These are phyloP conservation scores for Gnatocerus cornutus DNA, from an alignment of 2,888 invertebrate genomes.

Conservation along the genomic window DNA sequence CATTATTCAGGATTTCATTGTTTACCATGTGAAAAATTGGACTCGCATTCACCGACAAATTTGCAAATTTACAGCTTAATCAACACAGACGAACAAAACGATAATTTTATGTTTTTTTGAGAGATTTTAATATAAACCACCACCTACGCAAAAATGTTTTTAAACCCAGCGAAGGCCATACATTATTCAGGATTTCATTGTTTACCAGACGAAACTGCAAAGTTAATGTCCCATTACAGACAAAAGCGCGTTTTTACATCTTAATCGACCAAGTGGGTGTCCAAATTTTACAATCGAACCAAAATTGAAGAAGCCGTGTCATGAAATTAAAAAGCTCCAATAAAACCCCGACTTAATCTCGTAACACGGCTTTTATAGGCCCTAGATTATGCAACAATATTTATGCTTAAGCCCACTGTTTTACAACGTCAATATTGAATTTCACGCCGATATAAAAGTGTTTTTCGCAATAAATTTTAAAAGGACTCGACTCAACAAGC, in stretches of 20 bases:
- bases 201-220: slow-evolving; percentile 3
- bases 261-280: slow-evolving; percentile 7
- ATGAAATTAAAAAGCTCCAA: slow-evolving; percentile 15
- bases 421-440: slow-evolving; percentile 36
- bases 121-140: background rate
- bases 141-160: background rate
- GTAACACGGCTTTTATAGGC: slow-evolving; percentile 27
- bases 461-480: slow-evolving; percentile 34
- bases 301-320: slow-evolving; percentile 24
- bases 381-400: slow-evolving; percentile 25
- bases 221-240: slow-evolving; percentile 1
- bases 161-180: background rate
- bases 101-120: background rate
- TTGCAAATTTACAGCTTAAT: slow-evolving; percentile 19
- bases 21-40: slow-evolving; percentile 13
- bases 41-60: slow-evolving; percentile 9
- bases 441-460: slow-evolving; percentile 34
- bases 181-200: slow-evolving; percentile 17
- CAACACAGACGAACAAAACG: background rate
- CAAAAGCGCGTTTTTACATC: slow-evolving; percentile 4
- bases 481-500: slow-evolving; percentile 12
- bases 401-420: slow-evolving; percentile 28
- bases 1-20: slow-evolving; percentile 23
- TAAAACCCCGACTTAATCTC: slow-evolving; percentile 29
- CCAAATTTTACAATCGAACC: slow-evolving; percentile 2